phyloP scores from a whole-genome alignment of 2,797 vertebrate species.

The Gallinago nigripennis region DNA sequence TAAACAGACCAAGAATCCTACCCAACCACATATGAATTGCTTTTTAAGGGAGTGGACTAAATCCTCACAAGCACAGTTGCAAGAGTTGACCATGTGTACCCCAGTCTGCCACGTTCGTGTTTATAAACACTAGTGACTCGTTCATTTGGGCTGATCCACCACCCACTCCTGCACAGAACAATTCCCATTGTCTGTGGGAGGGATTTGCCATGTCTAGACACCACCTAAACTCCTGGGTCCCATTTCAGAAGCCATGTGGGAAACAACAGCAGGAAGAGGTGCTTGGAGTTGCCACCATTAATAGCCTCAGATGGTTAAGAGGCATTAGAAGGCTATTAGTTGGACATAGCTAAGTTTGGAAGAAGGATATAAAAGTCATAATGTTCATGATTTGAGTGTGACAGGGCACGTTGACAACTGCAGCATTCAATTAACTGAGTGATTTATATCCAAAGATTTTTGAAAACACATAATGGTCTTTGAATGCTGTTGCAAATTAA shows the following conservation, averaged over 20 bases:
- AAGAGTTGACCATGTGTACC: neutral
- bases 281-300: neutral
- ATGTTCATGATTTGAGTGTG: neutral
- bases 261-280: neutral
- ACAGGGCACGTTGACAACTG: neutral
- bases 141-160: neutral
- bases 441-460: neutral
- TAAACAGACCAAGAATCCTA: neutral
- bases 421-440: neutral
- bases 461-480: neutral
- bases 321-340: neutral
- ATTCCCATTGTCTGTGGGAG: neutral
- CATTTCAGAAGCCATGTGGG: neutral
- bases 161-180: neutral
- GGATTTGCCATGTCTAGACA: neutral
- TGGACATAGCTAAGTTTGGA: neutral
- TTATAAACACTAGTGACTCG: neutral
- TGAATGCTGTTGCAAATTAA: neutral
- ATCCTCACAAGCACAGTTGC: neutral
- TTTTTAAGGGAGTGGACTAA: neutral
- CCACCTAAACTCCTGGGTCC: neutral
- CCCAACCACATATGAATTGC: neutral
- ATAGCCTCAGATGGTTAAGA: neutral
- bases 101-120: accelerated
- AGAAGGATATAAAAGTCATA: neutral